A percentile compares a stretch with the other conserved stretches of the same genome.
Conservation (phyloP, 2,113 vertebrate genomes). For the Carettochelys insculpta region DNA sequence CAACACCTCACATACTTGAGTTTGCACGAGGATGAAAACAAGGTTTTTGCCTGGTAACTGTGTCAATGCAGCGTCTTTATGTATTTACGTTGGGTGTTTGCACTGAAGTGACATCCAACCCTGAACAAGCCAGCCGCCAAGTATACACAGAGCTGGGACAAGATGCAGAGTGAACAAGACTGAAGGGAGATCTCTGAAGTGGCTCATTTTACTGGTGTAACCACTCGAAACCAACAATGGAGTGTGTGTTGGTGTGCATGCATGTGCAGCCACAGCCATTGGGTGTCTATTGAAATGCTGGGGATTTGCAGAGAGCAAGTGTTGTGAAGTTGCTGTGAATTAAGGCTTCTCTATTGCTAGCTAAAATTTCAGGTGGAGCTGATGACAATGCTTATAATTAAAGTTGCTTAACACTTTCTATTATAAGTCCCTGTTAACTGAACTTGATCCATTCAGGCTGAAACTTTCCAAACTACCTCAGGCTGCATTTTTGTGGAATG, state of each 20-base stretch:
- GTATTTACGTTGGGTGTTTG: background rate
- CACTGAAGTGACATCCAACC: background rate
- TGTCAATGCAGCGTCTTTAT: background rate
- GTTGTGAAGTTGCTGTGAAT: constrained; percentile 62
- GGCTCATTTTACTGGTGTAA: constrained; percentile 27
- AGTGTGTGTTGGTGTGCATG: background rate
- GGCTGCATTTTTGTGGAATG: background rate
- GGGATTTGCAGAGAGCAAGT: constrained; percentile 67
- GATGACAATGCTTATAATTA: background rate
- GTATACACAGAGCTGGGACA: too few species aligned
- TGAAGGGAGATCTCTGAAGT: background rate
- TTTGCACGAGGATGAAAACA: background rate
- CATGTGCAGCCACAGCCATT: constrained; percentile 41
- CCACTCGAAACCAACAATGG: constrained; percentile 58
- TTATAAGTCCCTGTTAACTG: background rate
- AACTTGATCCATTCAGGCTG: background rate
- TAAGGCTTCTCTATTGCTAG: constrained; percentile 62
- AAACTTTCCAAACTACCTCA: background rate
- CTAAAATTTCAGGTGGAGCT: constrained; percentile 46
- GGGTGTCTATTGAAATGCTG: constrained; percentile 62
- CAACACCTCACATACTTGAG: background rate
- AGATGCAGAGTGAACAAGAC: background rate
- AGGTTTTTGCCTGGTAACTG: background rate
- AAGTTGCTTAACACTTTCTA: background rate
- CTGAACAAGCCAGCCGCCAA: background rate